These are phyloP conservation scores for Drymonia ruficornis DNA, from an alignment of 2,888 invertebrate genomes.

Conservation along the genomic window DNA sequence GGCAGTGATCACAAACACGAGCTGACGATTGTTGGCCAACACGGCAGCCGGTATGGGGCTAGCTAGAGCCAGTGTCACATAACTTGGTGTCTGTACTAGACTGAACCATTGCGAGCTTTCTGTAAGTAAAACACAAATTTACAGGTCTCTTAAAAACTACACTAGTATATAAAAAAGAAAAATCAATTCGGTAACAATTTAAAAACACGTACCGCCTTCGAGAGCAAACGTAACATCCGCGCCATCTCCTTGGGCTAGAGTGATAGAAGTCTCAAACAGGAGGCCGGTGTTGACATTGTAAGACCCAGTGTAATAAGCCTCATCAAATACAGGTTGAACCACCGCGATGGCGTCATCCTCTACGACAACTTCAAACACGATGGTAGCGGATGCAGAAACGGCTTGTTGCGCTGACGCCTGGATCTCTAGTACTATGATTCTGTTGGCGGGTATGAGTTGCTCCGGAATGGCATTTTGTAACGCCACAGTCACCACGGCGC, in stretches of 20 bases:
- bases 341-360: slow-evolving; percentile 10
- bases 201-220: slow-evolving; percentile 40
- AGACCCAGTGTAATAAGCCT: neutral
- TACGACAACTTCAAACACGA: slow-evolving; percentile 36
- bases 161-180: neutral
- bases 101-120: slow-evolving; percentile 44
- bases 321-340: slow-evolving; percentile 14
- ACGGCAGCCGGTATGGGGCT: slow-evolving; percentile 23
- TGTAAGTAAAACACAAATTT: slow-evolving; percentile 24
- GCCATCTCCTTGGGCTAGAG: neutral
- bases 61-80: slow-evolving; percentile 12
- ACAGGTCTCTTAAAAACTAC: neutral
- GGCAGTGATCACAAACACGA: slow-evolving; percentile 34
- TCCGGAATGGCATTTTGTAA: slow-evolving; percentile 37
- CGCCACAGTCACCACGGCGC: slow-evolving; percentile 16
- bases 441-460: slow-evolving; percentile 35
- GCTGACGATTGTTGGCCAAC: slow-evolving; percentile 28
- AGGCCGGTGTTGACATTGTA: neutral
- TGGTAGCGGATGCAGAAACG: slow-evolving; percentile 39
- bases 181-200: neutral
- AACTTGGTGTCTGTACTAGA: slow-evolving; percentile 13
- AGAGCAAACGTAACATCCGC: slow-evolving; percentile 12
- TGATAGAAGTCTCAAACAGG: neutral
- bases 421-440: slow-evolving; percentile 39
- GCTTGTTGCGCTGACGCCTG: slow-evolving; percentile 39